Percentiles rank a stretch among this genome's conserved stretches.
These are phyloP conservation scores for Amphimedon queenslandica DNA, from an alignment of 37 sponge, comb jelly and placozoan genomes.

Conservation along the genomic window DNA sequence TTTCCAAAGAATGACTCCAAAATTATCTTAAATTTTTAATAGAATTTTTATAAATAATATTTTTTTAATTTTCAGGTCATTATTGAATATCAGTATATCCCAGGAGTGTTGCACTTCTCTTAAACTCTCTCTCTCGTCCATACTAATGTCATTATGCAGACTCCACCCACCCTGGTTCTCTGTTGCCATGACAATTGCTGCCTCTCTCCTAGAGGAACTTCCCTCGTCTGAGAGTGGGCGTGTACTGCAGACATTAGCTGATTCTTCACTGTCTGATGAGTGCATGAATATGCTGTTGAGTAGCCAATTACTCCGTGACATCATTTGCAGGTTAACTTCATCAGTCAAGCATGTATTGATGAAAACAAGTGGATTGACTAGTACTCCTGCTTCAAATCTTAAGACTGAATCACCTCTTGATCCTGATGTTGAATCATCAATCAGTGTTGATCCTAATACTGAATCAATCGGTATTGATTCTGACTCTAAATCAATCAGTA, in stretches of 20 bases:
- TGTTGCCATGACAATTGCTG: constrained; percentile 4
- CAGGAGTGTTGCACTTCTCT: too few species aligned
- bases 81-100: too few species aligned
- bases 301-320: constrained; percentile 9
- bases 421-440: neutral
- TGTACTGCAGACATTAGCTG: constrained; percentile 48
- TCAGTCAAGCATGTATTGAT: too few species aligned
- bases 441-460: neutral
- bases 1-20: too few species aligned
- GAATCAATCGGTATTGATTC: neutral
- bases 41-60: too few species aligned
- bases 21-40: too few species aligned
- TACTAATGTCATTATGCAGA: constrained; percentile 57
- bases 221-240: neutral
- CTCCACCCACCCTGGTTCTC: constrained; percentile 11
- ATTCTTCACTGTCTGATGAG: constrained; percentile 22
- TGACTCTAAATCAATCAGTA: neutral
- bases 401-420: neutral
- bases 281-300: constrained; percentile 23
- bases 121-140: neutral
- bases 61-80: too few species aligned
- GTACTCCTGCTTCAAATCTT: neutral
- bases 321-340: constrained; percentile 17
- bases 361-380: too few species aligned
- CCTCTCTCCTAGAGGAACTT: neutral